A percentile compares a stretch with the other conserved stretches of the same genome.
These are phyloP conservation scores for Antennarius striatus DNA, from an alignment of 2,113 vertebrate species.

Conservation along the genomic window DNA sequence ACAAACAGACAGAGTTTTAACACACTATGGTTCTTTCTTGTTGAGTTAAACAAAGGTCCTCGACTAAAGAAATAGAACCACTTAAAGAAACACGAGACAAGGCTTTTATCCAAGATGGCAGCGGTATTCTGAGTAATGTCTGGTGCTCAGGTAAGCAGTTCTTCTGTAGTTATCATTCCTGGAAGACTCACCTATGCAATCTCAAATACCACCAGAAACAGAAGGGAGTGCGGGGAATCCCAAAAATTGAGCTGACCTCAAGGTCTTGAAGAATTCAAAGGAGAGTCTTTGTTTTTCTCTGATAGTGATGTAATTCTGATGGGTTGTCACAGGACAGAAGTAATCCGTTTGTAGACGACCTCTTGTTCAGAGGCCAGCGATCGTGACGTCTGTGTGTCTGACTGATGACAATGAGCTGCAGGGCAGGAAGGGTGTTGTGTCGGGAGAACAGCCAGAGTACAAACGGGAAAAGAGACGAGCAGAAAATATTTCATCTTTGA, in stretches of 20 bases:
- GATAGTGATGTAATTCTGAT: background rate
- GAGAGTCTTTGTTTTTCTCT: background rate
- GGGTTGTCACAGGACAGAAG: no score
- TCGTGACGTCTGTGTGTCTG: background rate
- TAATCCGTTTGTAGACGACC: background rate
- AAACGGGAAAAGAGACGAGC: no score
- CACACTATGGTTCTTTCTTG: background rate
- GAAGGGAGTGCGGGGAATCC: no score
- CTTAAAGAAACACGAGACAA: background rate
- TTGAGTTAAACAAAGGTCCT: background rate
- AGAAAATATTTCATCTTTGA: no score
- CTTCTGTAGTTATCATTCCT: slow-evolving; percentile 2
- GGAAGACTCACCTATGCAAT: slow-evolving; percentile 39
- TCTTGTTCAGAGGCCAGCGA: background rate
- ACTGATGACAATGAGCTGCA: background rate
- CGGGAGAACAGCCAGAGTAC: no score
- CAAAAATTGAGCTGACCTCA: background rate
- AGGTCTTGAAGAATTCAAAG: background rate
- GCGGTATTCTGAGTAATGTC: slow-evolving; percentile 60
- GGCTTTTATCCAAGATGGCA: slow-evolving; percentile 26
- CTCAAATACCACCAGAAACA: slow-evolving; percentile 31
- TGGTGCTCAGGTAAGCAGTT: slow-evolving; percentile 65
- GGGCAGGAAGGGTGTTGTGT: no score
- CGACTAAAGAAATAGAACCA: background rate
- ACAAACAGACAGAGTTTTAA: background rate